phyloP scores from a whole-genome alignment of 23 tunicate genomes.

The Trididemnum nubilum region DNA sequence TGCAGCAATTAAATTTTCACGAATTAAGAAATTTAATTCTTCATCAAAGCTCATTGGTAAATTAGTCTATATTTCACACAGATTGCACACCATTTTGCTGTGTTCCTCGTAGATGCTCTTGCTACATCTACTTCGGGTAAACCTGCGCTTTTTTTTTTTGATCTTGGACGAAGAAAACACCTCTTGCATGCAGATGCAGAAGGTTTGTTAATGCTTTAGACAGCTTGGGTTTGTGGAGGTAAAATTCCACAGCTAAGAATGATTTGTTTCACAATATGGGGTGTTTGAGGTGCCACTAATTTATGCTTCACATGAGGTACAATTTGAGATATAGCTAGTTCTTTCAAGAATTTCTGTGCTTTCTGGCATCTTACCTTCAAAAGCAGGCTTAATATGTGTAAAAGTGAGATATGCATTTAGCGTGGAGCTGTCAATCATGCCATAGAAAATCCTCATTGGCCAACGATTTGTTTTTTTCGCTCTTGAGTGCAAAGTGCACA shows the following conservation, averaged over 20 bases:
- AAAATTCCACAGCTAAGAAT: no score
- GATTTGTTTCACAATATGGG: no score
- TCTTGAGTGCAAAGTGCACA: neutral
- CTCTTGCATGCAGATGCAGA: neutral
- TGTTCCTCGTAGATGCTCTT: neutral
- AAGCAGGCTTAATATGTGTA: neutral
- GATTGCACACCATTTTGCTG: neutral
- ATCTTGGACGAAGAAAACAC: neutral
- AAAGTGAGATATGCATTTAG: neutral
- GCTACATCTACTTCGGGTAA: neutral
- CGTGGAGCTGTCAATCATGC: no score
- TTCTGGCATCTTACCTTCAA: neutral
- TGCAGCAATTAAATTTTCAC: no score
- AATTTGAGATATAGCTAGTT: neutral
- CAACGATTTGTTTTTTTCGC: neutral
- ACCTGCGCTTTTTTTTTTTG: neutral
- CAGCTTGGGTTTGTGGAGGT: no score
- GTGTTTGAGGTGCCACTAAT: no score
- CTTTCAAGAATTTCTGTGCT: neutral
- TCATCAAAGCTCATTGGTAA: no score
- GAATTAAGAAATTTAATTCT: no score
- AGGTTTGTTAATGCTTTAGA: neutral
- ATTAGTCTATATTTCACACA: no score
- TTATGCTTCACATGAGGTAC: no score
- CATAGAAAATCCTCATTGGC: neutral